These are phyloP conservation scores for Dryobota labecula DNA, from an alignment of 2,888 invertebrate genomes.

Conservation along the genomic window DNA sequence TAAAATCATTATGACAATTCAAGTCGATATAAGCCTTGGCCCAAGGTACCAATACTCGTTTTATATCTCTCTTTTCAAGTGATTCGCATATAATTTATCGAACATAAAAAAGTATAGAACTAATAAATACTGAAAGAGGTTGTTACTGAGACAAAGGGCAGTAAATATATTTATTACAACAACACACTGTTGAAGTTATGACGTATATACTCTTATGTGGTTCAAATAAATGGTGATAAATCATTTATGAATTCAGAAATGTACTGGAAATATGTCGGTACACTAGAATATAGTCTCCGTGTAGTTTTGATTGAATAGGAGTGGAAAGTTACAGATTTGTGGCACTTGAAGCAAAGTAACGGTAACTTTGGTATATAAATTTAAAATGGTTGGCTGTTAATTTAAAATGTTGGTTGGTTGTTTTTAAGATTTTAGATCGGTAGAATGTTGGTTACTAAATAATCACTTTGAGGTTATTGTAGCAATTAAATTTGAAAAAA, in stretches of 20 bases:
- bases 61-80: constrained; percentile 53
- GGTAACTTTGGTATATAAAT: not conserved
- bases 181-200: constrained; percentile 59
- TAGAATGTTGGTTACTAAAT: not conserved
- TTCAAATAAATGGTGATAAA: constrained; percentile 37
- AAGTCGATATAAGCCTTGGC: not conserved
- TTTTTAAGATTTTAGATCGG: too few species aligned
- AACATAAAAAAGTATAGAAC: constrained; percentile 64
- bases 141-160: constrained; percentile 69
- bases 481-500: not conserved
- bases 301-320: constrained; percentile 5
- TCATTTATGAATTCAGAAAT: constrained; percentile 21
- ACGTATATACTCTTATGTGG: constrained; percentile 28
- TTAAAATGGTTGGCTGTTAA: too few species aligned
- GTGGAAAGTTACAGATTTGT: not conserved
- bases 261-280: constrained; percentile 14
- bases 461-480: not conserved
- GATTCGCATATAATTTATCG: constrained; percentile 60
- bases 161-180: constrained; percentile 73
- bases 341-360: not conserved
- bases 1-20: not conserved
- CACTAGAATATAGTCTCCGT: not conserved
- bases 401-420: too few species aligned
- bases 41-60: constrained; percentile 17
- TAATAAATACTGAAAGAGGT: constrained; percentile 66